These are phyloP conservation scores for Caracal caracal DNA, from an alignment of 2,113 vertebrate species.

Conservation along the genomic window DNA sequence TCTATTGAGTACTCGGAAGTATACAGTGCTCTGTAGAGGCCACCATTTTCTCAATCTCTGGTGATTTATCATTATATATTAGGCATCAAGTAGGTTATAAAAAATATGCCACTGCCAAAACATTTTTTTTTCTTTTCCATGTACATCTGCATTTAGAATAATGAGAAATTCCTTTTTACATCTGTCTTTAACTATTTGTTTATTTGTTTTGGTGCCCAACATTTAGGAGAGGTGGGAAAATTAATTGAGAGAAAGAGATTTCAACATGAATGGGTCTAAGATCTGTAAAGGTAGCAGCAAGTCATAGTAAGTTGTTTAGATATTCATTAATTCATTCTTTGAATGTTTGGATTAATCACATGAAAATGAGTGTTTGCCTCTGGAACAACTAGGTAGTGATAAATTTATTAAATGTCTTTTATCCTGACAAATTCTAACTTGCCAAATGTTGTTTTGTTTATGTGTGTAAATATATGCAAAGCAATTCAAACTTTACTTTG, in stretches of 20 bases:
- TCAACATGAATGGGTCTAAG: not conserved
- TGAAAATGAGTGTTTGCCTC: constrained; percentile 72
- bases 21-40: not conserved
- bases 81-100: not conserved
- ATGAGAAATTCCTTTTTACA: constrained; percentile 37
- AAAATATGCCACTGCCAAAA: not conserved
- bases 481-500: constrained; percentile 68
- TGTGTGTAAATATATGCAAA: constrained; percentile 77
- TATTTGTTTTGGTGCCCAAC: not conserved
- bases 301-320: constrained; percentile 56
- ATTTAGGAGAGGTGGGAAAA: constrained; percentile 50
- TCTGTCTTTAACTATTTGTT: constrained; percentile 53
- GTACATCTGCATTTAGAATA: constrained; percentile 33
- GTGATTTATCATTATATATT: not conserved
- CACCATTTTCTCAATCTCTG: not conserved
- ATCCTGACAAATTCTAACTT: constrained; percentile 75
- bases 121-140: constrained; percentile 29
- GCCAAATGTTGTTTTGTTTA: constrained; percentile 75
- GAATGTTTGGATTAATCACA: constrained; percentile 66
- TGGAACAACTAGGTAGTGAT: constrained; percentile 74
- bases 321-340: constrained; percentile 65
- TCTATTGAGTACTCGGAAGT: not conserved
- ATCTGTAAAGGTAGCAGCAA: constrained; percentile 31
- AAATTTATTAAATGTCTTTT: constrained; percentile 75
- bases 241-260: not conserved